Conservation (phyloP, 2,888 invertebrate genomes). For the Brenthis hecate region DNA sequence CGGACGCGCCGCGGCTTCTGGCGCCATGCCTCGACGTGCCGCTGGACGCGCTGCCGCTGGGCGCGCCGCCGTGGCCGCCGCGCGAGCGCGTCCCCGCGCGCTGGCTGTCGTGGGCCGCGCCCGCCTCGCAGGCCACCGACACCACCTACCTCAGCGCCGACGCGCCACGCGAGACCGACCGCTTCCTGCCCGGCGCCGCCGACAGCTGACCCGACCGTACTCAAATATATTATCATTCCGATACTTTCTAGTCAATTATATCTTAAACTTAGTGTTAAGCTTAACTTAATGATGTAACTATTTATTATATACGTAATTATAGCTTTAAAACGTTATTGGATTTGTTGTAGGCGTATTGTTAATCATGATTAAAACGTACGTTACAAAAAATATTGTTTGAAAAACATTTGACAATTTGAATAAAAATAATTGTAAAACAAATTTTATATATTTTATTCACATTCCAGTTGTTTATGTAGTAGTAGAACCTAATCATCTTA, state of each 20-base stretch:
- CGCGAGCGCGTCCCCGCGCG: conserved; percentile 57
- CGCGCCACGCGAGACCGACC: conserved; percentile 52
- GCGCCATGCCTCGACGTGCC: conserved; percentile 84
- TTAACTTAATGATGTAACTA: not conserved
- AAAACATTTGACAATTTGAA: too few species aligned
- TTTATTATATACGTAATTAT: conserved; percentile 1
- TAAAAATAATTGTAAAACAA: too few species aligned
- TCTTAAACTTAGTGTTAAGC: not conserved
- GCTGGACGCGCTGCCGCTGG: conserved; percentile 87
- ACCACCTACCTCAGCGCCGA: conserved; percentile 68
- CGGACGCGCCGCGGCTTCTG: conserved; percentile 89
- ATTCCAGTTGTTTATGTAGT: too few species aligned
- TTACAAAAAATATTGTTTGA: too few species aligned
- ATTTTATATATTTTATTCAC: too few species aligned
- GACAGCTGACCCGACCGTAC: conserved; percentile 1
- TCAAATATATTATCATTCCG: conserved; percentile 41
- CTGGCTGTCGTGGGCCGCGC: conserved; percentile 65
- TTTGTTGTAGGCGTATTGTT: not conserved
- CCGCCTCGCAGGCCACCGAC: conserved; percentile 60
- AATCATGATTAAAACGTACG: too few species aligned
- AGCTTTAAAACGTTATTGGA: conserved; percentile 9
- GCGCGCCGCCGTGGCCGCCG: conserved; percentile 5
- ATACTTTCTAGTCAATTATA: conserved; percentile 47
- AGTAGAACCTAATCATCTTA: too few species aligned
- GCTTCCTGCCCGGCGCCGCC: conserved; percentile 46